phyloP scores from a whole-genome alignment of 2,797 vertebrate species.

The Tragelaphus oryx region DNA sequence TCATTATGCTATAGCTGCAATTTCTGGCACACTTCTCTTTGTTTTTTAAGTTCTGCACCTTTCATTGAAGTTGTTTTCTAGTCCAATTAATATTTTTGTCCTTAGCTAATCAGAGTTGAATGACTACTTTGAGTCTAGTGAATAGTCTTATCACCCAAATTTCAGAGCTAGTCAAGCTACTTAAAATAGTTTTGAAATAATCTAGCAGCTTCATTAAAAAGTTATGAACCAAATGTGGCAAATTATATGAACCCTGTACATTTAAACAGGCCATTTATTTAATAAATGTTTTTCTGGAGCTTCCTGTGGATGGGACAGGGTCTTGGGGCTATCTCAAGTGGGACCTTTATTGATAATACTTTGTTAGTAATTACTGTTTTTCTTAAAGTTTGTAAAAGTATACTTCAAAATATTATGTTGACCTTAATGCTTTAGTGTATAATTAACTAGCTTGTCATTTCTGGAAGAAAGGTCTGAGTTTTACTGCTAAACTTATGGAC shows the following conservation, averaged over 20 bases:
- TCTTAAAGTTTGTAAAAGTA: constrained; percentile 50
- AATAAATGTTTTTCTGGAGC: constrained; percentile 30
- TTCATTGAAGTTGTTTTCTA: constrained; percentile 32
- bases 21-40: constrained; percentile 13
- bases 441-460: constrained; percentile 41
- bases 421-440: constrained; percentile 26
- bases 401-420: constrained; percentile 37
- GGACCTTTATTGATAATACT: constrained; percentile 28
- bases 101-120: constrained; percentile 21
- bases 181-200: constrained; percentile 38
- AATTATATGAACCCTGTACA: constrained; percentile 26
- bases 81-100: constrained; percentile 1
- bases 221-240: neutral
- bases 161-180: constrained; percentile 11
- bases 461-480: constrained; percentile 49
- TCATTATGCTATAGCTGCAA: too few species aligned
- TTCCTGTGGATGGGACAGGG: neutral
- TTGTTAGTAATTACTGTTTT: constrained; percentile 39
- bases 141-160: constrained; percentile 13
- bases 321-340: constrained; percentile 27
- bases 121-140: neutral
- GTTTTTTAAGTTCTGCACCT: constrained; percentile 29
- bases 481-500: constrained; percentile 36
- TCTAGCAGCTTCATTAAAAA: neutral
- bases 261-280: constrained; percentile 38